These are phyloP conservation scores for Polyodon spathula DNA, from an alignment of 2,113 vertebrate species.

Conservation along the genomic window DNA sequence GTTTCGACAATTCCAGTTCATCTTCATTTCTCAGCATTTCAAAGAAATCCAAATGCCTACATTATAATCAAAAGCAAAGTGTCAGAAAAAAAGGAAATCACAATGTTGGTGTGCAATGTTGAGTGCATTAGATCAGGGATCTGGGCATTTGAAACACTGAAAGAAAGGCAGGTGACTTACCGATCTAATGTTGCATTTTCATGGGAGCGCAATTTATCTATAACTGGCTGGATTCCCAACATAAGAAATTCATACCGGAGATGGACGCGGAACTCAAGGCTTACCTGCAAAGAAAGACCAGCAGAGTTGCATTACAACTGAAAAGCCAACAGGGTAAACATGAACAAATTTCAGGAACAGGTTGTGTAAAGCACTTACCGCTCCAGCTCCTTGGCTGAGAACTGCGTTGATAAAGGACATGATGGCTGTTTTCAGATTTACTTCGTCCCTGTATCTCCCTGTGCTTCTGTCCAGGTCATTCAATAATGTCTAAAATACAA, in stretches of 20 bases:
- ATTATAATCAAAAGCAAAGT: constrained; percentile 8
- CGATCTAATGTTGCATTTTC: constrained; percentile 94
- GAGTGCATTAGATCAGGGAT: background rate
- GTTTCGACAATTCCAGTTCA: constrained; percentile 88
- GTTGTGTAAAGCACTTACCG: constrained; percentile 57
- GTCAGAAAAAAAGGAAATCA: background rate
- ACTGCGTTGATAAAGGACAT: constrained; percentile 99
- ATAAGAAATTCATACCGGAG: constrained; percentile 96
- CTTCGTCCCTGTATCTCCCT: constrained; percentile 90
- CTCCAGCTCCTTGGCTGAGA: constrained; percentile 90
- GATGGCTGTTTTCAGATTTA: constrained; percentile 95
- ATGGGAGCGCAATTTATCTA: constrained; percentile 91
- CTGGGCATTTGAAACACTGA: background rate
- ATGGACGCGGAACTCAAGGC: constrained; percentile 94
- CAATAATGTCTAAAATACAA: constrained; percentile 68
- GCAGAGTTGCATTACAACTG: background rate
- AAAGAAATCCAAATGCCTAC: constrained; percentile 94
- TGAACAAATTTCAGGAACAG: background rate
- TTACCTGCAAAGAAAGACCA: constrained; percentile 59
- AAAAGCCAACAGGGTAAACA: background rate
- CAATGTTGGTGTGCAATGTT: background rate
- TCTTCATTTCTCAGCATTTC: constrained; percentile 98
- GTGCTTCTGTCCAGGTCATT: constrained; percentile 94
- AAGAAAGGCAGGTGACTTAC: constrained; percentile 45
- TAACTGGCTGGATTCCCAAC: constrained; percentile 95